Percentiles rank a stretch among this genome's conserved stretches.
phyloP scores from a whole-genome alignment of 2,797 vertebrate genomes.

The Rhinella marina region DNA sequence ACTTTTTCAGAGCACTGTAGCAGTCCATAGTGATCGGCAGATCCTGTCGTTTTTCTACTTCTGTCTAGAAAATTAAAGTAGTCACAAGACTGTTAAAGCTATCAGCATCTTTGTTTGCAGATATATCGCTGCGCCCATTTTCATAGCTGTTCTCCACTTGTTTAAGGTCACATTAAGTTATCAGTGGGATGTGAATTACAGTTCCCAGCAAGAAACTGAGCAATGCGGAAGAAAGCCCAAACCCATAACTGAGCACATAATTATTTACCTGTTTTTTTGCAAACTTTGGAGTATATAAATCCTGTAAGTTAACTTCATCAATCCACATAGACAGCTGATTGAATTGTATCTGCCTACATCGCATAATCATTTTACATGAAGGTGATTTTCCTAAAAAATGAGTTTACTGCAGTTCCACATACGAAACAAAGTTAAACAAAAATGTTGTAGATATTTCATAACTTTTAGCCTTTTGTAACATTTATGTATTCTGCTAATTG shows the following conservation, averaged over 20 bases:
- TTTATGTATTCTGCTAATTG: background rate
- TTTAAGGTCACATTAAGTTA: slow-evolving; percentile 26
- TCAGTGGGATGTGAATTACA: slow-evolving; percentile 28
- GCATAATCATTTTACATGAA: background rate
- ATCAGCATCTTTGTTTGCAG: background rate
- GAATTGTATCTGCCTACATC: background rate
- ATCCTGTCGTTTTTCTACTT: background rate
- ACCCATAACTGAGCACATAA: background rate
- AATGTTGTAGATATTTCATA: background rate
- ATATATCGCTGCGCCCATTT: background rate
- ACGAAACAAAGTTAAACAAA: background rate
- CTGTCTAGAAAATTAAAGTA: background rate
- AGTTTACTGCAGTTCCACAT: background rate
- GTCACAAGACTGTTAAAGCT: background rate
- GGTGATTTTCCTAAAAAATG: background rate
- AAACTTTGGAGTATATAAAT: background rate
- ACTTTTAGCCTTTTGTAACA: no score
- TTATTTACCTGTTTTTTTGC: background rate
- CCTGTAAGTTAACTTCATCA: background rate
- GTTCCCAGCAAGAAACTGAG: background rate
- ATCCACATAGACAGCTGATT: slow-evolving; percentile 8
- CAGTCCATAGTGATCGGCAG: background rate
- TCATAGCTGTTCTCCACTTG: background rate
- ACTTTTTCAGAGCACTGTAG: background rate
- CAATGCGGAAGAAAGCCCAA: background rate